Evolutionary conservation across 2,888 invertebrate genomes (phyloP), one percentile per base, ranked within the genome.

Genomic region (Brachylomia viminalis): DNA sequence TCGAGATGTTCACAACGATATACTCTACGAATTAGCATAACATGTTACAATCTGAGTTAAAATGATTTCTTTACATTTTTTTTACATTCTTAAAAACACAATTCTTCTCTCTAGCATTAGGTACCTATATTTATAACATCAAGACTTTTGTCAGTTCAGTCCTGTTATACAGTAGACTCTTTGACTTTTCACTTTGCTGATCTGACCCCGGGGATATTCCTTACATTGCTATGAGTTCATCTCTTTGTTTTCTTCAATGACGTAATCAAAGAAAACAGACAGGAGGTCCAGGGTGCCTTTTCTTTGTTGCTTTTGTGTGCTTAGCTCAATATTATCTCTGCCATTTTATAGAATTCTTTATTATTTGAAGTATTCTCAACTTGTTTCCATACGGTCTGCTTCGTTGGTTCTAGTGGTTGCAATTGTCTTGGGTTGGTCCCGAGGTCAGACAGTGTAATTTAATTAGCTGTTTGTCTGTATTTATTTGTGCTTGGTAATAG

Each of bases 191-290:
- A 45, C 23, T 27, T 27, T 20, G 23, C 17, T 27, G 27, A 47
- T 72, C 17, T 20, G 33, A n/a, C 4, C 1, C 45, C 27, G 10
- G 6, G 33, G 54, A 17, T 61, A 49, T 69, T 42, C 27, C 17
- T 27, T 23, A 49, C 8, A 59, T 33, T 33, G 2, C 6, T 23
- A 38, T 49, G 30, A 42, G 15, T 42, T 42, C 5, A 17, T 49
- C 45, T 33, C 33, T 59, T 79, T 76, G 49, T 78, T 49, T 52
- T 78, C 27, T 42, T 42, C 23, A 17, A 4, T 20, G 6, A 47
- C 11, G 54, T 23, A 5, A 7, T 3, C 0, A 58, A 76, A 42
- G 20, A 49, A 78, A 68, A 49, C n/a, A 59, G 33, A n/a, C n/a
- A n/a, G 38, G 62, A 15, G 42, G 42, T 30, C 0, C 20, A 23